Evolutionary conservation across 1,140 invertebrate genomes (phyloP), one percentile per base, ranked within the genome.

Genomic region (Acromyrmex charruanus): DNA sequence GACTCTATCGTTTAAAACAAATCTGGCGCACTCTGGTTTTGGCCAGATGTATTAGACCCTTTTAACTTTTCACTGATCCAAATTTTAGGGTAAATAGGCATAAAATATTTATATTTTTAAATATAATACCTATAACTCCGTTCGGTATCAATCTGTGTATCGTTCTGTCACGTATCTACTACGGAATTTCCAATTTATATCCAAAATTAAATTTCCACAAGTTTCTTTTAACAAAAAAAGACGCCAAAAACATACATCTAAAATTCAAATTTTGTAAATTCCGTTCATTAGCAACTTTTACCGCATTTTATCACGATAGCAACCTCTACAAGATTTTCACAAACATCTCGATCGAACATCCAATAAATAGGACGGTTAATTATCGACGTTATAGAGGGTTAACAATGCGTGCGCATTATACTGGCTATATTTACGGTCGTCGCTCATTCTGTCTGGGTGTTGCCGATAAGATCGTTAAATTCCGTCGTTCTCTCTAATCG

Each of bases 1-100:
- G 66, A 81, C 65, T 80, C 77, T 28, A 81, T 69, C 77, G 65
- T 69, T 81, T 69, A 69, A 58, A 49, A 81, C 77, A 69, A 81
- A 81, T 81, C 77, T 81, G 65, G 49, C n/a, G 51, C 65, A 25
- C 25, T 69, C 77, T 25, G 25, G 49, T 81, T 69, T 55, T 49
- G 77, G 7, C 28, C 77, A 81, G 65, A 69, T 71, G 31, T 39
- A 69, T 51, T 69, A 25, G 49, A 71, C 16, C 39, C 63, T 35
- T 55, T 55, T 53, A 49, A 31, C 51, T 55, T 81, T 81, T 58
- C 44, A 16, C 12, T 51, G 18, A 79, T 3, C 49, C 12, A 25
- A 35, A 66, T 12, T 18, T 16, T 14, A 6, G 4, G 3, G n/a
- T 14, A 16, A 61, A 25, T 3, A 31, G 7, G 6, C 16, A 1